Percentiles rank a stretch among this genome's conserved stretches.
These are phyloP conservation scores for Ifrita kowaldi DNA, from an alignment of 2,113 vertebrate genomes.

Conservation along the genomic window DNA sequence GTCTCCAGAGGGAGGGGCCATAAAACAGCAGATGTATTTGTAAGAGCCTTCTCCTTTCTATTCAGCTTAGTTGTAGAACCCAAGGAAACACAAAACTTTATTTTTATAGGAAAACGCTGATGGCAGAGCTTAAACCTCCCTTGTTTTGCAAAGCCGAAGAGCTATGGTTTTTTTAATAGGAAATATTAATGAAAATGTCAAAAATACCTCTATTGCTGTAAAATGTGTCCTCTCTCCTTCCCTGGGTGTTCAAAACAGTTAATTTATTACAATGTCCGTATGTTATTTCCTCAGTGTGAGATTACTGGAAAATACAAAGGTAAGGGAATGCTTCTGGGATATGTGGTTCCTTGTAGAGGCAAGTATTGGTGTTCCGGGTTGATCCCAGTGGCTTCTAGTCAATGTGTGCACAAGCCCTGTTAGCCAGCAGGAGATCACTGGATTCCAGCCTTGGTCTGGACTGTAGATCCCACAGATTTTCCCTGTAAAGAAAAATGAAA, in stretches of 20 bases:
- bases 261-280: constrained; percentile 38
- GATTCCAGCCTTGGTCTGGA: not conserved
- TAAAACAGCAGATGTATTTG: not conserved
- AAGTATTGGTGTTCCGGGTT: not conserved
- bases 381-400: not conserved
- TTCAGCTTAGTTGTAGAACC: constrained; percentile 57
- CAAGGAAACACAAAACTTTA: constrained; percentile 55
- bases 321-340: not conserved
- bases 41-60: constrained; percentile 52
- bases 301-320: constrained; percentile 13
- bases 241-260: constrained; percentile 17
- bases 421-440: not conserved
- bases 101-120: constrained; percentile 66
- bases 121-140: constrained; percentile 43
- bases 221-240: constrained; percentile 12
- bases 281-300: not conserved
- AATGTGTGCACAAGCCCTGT: not conserved
- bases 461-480: not conserved
- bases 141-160: constrained; percentile 33
- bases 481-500: not conserved
- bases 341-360: not conserved
- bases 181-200: constrained; percentile 53
- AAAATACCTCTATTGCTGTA: constrained; percentile 64
- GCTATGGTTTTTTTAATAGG: not conserved
- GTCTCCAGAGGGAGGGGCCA: constrained; percentile 14